Conservation (phyloP, 2,797 vertebrate species). For the Florisuga fusca region DNA sequence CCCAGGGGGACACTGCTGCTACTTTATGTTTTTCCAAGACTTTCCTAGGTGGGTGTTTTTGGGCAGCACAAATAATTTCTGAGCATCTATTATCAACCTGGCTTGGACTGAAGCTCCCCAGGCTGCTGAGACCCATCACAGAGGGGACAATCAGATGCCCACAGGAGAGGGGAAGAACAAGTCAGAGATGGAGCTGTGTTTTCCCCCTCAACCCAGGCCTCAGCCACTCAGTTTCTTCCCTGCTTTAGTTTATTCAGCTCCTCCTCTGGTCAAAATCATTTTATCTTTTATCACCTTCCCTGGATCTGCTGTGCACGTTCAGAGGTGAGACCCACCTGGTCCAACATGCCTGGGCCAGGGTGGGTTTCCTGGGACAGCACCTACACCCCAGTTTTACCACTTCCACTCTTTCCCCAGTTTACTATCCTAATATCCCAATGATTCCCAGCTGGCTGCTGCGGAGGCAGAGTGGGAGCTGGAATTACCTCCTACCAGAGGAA, state of each 20-base stretch:
- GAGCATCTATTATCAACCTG: background rate
- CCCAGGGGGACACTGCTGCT: background rate
- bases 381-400: background rate
- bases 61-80: accelerated
- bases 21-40: background rate
- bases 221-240: accelerated
- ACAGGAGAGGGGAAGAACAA: background rate
- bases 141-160: background rate
- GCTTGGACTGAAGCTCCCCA: accelerated
- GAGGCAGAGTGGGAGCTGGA: background rate
- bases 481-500: background rate
- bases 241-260: background rate
- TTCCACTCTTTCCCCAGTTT: background rate
- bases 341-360: accelerated
- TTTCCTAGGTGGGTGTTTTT: background rate
- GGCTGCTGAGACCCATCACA: background rate
- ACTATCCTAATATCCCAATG: background rate
- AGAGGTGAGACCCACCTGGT: accelerated
- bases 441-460: background rate
- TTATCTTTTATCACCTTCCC: accelerated
- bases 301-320: accelerated
- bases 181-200: background rate
- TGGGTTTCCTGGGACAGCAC: background rate
- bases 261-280: background rate
- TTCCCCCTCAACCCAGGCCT: background rate